Conservation (phyloP, 2,797 vertebrate species). For the Sebastes iracundus region DNA sequence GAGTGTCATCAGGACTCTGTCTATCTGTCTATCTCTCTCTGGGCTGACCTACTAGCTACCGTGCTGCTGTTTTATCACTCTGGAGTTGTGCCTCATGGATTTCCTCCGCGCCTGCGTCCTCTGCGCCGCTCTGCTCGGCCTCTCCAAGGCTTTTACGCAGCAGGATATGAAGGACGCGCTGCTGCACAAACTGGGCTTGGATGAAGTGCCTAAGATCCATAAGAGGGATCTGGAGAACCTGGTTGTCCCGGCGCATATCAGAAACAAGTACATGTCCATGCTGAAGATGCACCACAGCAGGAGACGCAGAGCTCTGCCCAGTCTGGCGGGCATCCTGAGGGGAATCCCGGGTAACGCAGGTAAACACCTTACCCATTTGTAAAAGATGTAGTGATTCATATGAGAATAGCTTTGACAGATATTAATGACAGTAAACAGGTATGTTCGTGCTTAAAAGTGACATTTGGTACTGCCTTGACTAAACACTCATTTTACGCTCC, state of each 20-base stretch:
- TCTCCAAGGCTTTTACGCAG: conserved; percentile 78
- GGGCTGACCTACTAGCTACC: conserved; percentile 39
- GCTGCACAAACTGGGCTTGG: conserved; percentile 86
- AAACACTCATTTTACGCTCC: neutral
- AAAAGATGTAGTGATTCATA: rapidly evolving
- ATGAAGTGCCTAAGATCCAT: conserved; percentile 81
- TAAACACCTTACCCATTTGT: conserved; percentile 50
- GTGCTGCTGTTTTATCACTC: conserved; percentile 12
- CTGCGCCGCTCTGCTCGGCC: conserved; percentile 59
- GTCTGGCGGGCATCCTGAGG: conserved; percentile 89
- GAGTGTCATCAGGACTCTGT: conserved; percentile 62
- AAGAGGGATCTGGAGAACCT: conserved; percentile 87
- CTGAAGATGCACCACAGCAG: conserved; percentile 83
- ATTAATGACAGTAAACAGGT: rapidly evolving
- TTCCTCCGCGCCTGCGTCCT: conserved; percentile 70
- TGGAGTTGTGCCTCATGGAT: conserved; percentile 67
- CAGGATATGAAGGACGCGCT: conserved; percentile 85
- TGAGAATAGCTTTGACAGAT: neutral
- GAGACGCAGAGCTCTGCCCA: conserved; percentile 85
- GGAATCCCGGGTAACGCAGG: conserved; percentile 90
- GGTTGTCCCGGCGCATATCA: conserved; percentile 86
- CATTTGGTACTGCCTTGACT: rapidly evolving
- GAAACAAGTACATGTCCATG: conserved; percentile 88
- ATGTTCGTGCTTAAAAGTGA: conserved; percentile 37
- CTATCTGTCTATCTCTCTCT: conserved; percentile 19